phyloP scores from a whole-genome alignment of 2,113 vertebrate genomes.

The Cheirogaleus medius region DNA sequence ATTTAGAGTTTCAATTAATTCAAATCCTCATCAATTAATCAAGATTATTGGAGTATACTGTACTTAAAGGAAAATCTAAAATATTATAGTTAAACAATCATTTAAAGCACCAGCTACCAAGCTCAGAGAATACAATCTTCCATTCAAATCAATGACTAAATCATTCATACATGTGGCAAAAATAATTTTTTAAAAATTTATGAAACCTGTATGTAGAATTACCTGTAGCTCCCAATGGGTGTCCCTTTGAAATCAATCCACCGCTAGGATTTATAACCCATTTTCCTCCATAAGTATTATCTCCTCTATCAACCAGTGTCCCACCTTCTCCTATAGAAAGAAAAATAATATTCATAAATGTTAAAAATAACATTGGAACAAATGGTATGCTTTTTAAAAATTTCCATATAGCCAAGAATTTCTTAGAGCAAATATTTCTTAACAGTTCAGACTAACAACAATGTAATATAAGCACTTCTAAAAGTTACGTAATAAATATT shows the following conservation, averaged over 20 bases:
- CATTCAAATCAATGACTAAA: slow-evolving; percentile 2
- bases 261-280: slow-evolving; percentile 98
- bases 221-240: slow-evolving; percentile 99
- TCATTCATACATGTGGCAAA: neutral
- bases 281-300: slow-evolving; percentile 97
- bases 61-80: slow-evolving; percentile 14
- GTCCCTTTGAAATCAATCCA: slow-evolving; percentile 98
- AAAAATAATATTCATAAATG: slow-evolving; percentile 15
- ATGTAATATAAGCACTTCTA: slow-evolving; percentile 25
- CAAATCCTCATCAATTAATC: slow-evolving; percentile 25
- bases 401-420: neutral
- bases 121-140: slow-evolving; percentile 14
- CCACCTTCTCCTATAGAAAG: slow-evolving; percentile 89
- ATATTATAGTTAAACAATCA: neutral
- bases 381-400: neutral
- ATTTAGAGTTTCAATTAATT: slow-evolving; percentile 34
- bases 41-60: neutral
- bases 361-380: slow-evolving; percentile 10
- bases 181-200: neutral
- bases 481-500: slow-evolving; percentile 27
- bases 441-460: slow-evolving; percentile 6
- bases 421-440: slow-evolving; percentile 28
- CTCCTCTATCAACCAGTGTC: slow-evolving; percentile 95
- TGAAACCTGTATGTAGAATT: slow-evolving; percentile 11
- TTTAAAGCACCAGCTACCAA: neutral